Evolutionary conservation across 2,888 invertebrate species (phyloP), one percentile per base, ranked within the genome.

Genomic region (Thelaira solivaga): DNA sequence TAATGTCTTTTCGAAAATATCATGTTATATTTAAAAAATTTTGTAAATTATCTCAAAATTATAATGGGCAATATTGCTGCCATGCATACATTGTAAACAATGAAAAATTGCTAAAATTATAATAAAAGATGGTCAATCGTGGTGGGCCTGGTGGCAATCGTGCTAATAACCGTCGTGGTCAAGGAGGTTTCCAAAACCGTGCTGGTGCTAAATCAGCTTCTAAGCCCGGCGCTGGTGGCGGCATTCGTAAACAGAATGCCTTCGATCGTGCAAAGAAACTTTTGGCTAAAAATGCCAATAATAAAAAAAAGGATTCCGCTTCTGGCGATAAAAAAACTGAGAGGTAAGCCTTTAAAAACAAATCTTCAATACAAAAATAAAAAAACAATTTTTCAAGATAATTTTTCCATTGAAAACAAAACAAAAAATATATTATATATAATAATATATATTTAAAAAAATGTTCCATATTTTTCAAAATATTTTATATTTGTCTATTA

Each of bases 241-340:
- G 89, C 84, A 89, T 89, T 88, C 89, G 89, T 84, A 89, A 89
- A 86, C 89, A 89, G 86, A 89, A 89, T 88, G 88, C 89, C 84
- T 88, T 89, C 86, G 89, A 89, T 88, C 89, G 89, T 87, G 89
- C 89, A 84, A 89, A 89, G 88, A 89, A 89, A 89, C 87, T 89
- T 88, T 88, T 89, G 88, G 89, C 89, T 85, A 89, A 89, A 88
- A 89, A 89, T 88, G 88, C 88, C 87, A 86, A 85, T 83, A 88
- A 87, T 87, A 89, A 89, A 88, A 89, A 89, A 86, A 89, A 89
- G 88, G 89, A 89, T 88, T 86, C 88, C 86, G 85, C 88, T 89
- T 85, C 88, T 88, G 89, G 88, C 86, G 89, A 89, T 84, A 89
- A 88, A 83, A 89, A 89, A 87, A 86, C 84, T 84, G 88, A 89